Evolutionary conservation across 2,797 vertebrate genomes (phyloP).

Genomic region (Channa striata): DNA sequence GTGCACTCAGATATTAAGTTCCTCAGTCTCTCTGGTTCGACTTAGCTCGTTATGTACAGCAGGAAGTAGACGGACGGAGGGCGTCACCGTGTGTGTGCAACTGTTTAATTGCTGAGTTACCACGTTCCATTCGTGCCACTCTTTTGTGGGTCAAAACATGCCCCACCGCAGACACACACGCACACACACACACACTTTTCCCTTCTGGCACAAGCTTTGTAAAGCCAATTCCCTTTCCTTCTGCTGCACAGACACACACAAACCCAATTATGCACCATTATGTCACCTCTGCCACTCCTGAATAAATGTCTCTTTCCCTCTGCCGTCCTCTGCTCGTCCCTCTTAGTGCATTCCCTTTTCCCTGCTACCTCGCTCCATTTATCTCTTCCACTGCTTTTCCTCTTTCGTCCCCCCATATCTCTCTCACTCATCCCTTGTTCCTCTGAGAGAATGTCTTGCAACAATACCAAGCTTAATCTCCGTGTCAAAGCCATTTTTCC

Average conservation of each 20-base stretch:
- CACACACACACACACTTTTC: slow-evolving; percentile 76
- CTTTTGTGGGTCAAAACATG: slow-evolving; percentile 82
- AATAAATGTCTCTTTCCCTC: slow-evolving; percentile 82
- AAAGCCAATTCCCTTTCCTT: slow-evolving; percentile 78
- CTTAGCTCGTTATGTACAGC: too few relatives aligned
- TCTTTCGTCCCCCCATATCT: slow-evolving; percentile 40
- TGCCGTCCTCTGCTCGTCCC: slow-evolving; percentile 26
- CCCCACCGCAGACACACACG: slow-evolving; percentile 46
- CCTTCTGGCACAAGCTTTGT: slow-evolving; percentile 86
- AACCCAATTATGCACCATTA: slow-evolving; percentile 91
- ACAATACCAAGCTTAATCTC: slow-evolving; percentile 98
- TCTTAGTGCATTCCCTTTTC: slow-evolving; percentile 34
- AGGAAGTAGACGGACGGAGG: slow-evolving; percentile 27
- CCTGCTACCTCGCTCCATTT: slow-evolving; percentile 35
- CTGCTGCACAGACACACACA: slow-evolving; percentile 26
- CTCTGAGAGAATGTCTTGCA: slow-evolving; percentile 98
- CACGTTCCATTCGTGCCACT: slow-evolving; percentile 84
- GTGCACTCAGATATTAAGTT: too few relatives aligned
- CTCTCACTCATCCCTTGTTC: slow-evolving; percentile 86
- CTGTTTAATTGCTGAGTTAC: slow-evolving; percentile 82
- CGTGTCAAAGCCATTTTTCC: slow-evolving; percentile 99
- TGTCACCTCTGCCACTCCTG: slow-evolving; percentile 92
- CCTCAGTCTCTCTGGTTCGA: too few relatives aligned
- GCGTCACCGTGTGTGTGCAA: slow-evolving; percentile 38
- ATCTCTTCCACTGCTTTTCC: slow-evolving; percentile 67